Evolutionary conservation across 2,888 invertebrate species (phyloP).

Genomic region (Lithodes maja): DNA sequence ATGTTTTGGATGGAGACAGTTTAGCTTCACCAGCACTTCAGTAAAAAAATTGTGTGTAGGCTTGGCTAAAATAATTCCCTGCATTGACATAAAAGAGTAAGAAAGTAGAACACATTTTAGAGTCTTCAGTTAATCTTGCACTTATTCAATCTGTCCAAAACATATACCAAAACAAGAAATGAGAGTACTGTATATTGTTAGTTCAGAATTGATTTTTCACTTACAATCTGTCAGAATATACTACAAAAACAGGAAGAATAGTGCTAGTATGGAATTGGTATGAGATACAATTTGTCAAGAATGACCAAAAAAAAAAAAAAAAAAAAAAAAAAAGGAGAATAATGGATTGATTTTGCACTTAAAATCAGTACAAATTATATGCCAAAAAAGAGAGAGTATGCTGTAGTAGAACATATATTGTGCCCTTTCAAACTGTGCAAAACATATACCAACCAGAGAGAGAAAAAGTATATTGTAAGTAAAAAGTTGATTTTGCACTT

Average conservation of each 20-base stretch:
- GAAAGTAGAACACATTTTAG: background rate
- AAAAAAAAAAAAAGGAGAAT: background rate
- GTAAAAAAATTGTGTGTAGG: constrained; percentile 1
- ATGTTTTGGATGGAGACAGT: constrained; percentile 58
- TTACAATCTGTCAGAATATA: too few relatives aligned
- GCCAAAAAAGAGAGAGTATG: too few relatives aligned
- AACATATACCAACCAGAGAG: background rate
- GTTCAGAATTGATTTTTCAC: too few relatives aligned
- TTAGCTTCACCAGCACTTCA: background rate
- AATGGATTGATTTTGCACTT: background rate
- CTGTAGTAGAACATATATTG: background rate
- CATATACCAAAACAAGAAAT: too few relatives aligned
- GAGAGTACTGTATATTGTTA: too few relatives aligned
- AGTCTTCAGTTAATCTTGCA: background rate
- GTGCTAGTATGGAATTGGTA: too few relatives aligned
- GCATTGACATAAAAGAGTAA: background rate
- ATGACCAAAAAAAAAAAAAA: background rate
- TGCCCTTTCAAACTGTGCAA: too few relatives aligned
- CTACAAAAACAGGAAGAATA: too few relatives aligned
- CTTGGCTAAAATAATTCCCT: background rate
- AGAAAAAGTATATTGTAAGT: background rate
- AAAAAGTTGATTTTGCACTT: constrained; percentile 14
- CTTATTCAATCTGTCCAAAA: too few relatives aligned
- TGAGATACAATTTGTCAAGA: too few relatives aligned
- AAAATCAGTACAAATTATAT: background rate